Evolutionary conservation across 1,140 invertebrate genomes (phyloP), one percentile per base, ranked within the genome.

Genomic region (Chionoecetes opilio): DNA sequence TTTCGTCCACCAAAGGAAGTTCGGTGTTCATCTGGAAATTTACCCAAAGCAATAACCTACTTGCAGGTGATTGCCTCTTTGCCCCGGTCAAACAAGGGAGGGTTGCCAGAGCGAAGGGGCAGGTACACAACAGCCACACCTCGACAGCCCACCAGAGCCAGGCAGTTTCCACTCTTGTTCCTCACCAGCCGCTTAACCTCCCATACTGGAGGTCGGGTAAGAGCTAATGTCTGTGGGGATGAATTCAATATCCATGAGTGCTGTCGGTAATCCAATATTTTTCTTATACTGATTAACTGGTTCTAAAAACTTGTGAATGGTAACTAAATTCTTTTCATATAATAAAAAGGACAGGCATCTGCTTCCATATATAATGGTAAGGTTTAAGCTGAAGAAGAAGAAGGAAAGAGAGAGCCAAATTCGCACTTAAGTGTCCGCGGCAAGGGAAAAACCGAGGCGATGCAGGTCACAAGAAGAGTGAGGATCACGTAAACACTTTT

Each of bases 171-270:
- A 91, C 34, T 94, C n/a, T 53, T 89, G 82, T 94, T 94, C 38
- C 91, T n/a, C 37, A 82, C 0, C 34, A 94, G 32, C 31, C 34
- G 63, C 86, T 94, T 89, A 21, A 94, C 94, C 41, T 94, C 94
- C 94, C 94, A 94, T 31, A 94, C 94, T 92, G 94, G 94, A 32
- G 94, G 94, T 34, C 37, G 84, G 90, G 94, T 91, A 35, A 94
- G 41, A 41, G 94, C 94, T 91, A 94, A 86, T 29, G 82, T 94
- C 94, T 94, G 94, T 5, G 34, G 63, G 31, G 21, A 84, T 9
- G 29, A 84, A 84, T 6, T 84, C 11, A 84, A 84, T 75, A 75
- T 11, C 53, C 53, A 11, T 75, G 53, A 11, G n/a, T 75, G 9
- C n/a, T 75, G 11, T 75, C 53, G 9, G n/a, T 11, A 75, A 11